Conservation (phyloP, 2,888 invertebrate species). For the Ectemnius continuus region DNA sequence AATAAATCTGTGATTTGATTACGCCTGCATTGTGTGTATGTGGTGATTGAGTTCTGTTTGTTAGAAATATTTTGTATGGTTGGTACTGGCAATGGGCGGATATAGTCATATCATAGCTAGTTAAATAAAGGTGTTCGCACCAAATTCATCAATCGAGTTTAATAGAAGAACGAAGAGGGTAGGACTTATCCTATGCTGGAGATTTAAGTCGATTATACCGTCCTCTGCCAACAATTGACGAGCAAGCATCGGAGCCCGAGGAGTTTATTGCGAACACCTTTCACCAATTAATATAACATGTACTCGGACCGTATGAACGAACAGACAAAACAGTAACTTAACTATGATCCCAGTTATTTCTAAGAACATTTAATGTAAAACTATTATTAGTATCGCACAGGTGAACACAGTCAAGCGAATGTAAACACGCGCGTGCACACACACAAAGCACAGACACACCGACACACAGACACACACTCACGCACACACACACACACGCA, state of each 20-base stretch:
- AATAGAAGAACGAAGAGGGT: slow-evolving; percentile 23
- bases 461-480: no score
- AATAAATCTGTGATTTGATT: slow-evolving; percentile 71
- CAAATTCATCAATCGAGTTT: slow-evolving; percentile 51
- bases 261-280: slow-evolving; percentile 66
- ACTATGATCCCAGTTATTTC: slow-evolving; percentile 65
- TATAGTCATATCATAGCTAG: slow-evolving; percentile 76
- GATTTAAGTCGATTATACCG: slow-evolving; percentile 45
- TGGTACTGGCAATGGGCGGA: slow-evolving; percentile 73
- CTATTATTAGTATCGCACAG: slow-evolving; percentile 66
- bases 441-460: no score
- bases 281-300: slow-evolving; percentile 65
- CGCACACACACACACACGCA: no score
- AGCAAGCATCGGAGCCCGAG: slow-evolving; percentile 31
- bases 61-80: slow-evolving; percentile 45
- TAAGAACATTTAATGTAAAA: slow-evolving; percentile 68
- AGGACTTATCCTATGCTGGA: slow-evolving; percentile 30
- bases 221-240: slow-evolving; percentile 42
- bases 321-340: slow-evolving; percentile 60
- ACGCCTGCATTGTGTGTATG: slow-evolving; percentile 59
- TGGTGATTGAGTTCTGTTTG: slow-evolving; percentile 56
- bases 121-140: slow-evolving; percentile 66
- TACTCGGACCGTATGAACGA: slow-evolving; percentile 45
- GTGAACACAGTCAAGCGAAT: no score
- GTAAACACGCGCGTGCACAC: no score